Evolutionary conservation across 2,888 invertebrate genomes (phyloP), one percentile per base, ranked within the genome.

Genomic region (Malthinus flaveolus): DNA sequence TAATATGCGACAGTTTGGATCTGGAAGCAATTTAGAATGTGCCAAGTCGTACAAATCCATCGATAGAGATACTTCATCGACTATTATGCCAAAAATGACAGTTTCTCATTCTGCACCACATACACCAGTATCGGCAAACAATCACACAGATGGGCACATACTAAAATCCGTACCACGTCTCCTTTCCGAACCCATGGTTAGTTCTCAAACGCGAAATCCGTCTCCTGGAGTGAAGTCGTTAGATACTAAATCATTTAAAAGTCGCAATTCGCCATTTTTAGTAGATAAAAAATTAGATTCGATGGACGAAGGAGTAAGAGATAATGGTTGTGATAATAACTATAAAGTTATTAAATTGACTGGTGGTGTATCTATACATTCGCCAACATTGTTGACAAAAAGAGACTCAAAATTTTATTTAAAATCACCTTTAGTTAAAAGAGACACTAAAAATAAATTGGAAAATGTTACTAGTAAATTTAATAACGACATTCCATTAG

Each of bases 51-150:
- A 71, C 59, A 78, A 76, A 61, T 75, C 75, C 1, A 74, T 75
- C 11, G 78, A 78, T 37, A 70, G 72, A 47, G 76, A 78, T 49
- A 65, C 68, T 4, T 69, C 72, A n/a, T 71, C 66, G 3, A 72
- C 66, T 39, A 69, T 68, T 12, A 66, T 74, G 8, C 71, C 68
- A 32, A 69, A 71, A 37, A 74, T 73, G 71, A 66, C 73, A 32
- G 70, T 78, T 23, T 79, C 79, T 0, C 78, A 79, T 64, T 79
- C 78, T 6, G 78, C 78, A 1, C 79, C 79, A 0, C 79, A 79
- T 56, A 79, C 79, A 3, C 79, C 80, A 5, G 75, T 79, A 5
- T 77, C 77, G 5, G 73, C 75, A 3, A 72, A 76, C 1, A 68
- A 67, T 59, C 74, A 78, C 61, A 63, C 62, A 10, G 77, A 78